A percentile compares a stretch with the other conserved stretches of the same genome.
Evolutionary conservation across 2,888 invertebrate species (phyloP).

Genomic region (Cryptocephalus primarius): DNA sequence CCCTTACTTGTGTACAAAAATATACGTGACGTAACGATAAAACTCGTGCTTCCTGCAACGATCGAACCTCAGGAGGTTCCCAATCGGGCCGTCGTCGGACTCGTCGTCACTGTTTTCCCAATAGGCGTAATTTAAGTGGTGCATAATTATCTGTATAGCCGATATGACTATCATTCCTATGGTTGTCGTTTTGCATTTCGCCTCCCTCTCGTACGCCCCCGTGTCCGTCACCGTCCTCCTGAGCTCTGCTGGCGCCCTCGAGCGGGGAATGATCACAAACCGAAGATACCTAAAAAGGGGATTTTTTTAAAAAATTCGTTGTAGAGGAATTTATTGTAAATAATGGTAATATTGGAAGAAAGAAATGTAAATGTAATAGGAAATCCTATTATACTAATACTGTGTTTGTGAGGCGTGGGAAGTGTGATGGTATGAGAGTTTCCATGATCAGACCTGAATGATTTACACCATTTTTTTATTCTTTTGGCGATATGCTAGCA

Average conservation of each 20-base stretch:
- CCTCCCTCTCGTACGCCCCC: slow-evolving; percentile 67
- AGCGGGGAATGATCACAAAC: slow-evolving; percentile 1
- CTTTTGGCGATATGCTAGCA: no score
- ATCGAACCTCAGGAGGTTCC: slow-evolving; percentile 68
- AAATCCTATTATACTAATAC: no score
- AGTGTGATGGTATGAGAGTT: no score
- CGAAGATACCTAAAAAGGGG: slow-evolving; percentile 2
- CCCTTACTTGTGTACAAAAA: slow-evolving; percentile 83
- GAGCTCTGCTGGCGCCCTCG: slow-evolving; percentile 2
- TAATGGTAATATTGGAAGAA: not conserved
- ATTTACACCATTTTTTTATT: no score
- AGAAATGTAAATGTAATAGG: no score
- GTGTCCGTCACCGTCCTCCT: slow-evolving; percentile 31
- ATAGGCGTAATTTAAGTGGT: slow-evolving; percentile 23
- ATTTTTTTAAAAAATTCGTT: not conserved
- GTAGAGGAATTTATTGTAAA: not conserved
- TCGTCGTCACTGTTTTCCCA: not conserved
- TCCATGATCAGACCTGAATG: no score
- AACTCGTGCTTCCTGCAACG: slow-evolving; percentile 74
- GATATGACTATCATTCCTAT: slow-evolving; percentile 84
- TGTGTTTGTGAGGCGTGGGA: no score
- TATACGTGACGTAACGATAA: slow-evolving; percentile 90
- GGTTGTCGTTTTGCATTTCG: slow-evolving; percentile 83
- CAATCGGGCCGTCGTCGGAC: slow-evolving; percentile 34
- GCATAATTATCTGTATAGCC: slow-evolving; percentile 65